Evolutionary conservation across 2,113 vertebrate species (phyloP).

Genomic region (Actenoides lindsayi): DNA sequence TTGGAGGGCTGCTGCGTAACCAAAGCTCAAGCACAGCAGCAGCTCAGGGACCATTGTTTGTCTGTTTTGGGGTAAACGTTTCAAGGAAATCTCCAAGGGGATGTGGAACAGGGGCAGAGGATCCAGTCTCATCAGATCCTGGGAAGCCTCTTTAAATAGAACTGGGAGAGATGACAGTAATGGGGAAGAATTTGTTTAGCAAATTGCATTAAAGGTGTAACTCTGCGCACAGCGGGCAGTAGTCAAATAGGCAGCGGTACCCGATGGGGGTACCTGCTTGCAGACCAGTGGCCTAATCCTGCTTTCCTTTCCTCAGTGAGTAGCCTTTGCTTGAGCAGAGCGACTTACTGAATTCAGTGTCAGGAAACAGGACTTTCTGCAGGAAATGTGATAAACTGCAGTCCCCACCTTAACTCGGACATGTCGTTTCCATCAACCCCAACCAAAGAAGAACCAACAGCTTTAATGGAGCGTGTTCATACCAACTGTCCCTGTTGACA

Average conservation of each 20-base stretch:
- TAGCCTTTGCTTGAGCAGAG: not conserved
- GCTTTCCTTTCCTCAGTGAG: rapidly evolving
- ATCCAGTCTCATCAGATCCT: rapidly evolving
- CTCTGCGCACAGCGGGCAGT: not conserved
- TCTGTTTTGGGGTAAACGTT: not conserved
- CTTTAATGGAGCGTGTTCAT: not conserved
- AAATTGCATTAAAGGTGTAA: not conserved
- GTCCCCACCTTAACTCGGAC: rapidly evolving
- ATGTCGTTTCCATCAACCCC: not conserved
- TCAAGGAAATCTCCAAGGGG: not conserved
- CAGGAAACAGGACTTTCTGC: not conserved
- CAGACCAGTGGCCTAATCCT: not conserved
- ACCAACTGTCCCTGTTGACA: not conserved
- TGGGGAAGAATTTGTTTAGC: constrained; percentile 59
- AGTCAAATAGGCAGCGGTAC: not conserved
- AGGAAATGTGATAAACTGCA: not conserved
- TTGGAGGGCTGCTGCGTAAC: constrained; percentile 16
- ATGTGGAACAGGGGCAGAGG: rapidly evolving
- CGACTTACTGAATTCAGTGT: rapidly evolving
- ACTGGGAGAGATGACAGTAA: not conserved
- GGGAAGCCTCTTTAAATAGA: not conserved
- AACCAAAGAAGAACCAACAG: not conserved
- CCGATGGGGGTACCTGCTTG: rapidly evolving
- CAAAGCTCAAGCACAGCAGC: not conserved
- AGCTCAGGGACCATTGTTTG: not conserved